phyloP scores from a whole-genome alignment of 2,888 invertebrate genomes.

The Cataglyphis livida region DNA sequence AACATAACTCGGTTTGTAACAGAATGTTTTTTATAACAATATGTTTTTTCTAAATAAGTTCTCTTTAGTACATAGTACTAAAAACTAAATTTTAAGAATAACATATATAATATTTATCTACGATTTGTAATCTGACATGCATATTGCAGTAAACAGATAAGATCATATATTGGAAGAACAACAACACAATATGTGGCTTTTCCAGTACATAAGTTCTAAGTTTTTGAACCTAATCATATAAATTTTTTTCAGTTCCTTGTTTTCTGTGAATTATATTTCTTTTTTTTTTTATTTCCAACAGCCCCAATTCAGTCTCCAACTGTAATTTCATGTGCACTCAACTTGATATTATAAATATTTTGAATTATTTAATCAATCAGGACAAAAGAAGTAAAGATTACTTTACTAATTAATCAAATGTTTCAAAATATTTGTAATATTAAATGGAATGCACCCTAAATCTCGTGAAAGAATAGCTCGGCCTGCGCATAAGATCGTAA shows the following conservation, averaged over 20 bases:
- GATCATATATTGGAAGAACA: too few relatives aligned
- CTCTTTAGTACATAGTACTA: too few relatives aligned
- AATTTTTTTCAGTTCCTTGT: neutral
- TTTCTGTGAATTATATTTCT: neutral
- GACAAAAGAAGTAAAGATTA: neutral
- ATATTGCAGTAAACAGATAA: too few relatives aligned
- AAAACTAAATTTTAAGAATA: too few relatives aligned
- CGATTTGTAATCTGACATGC: too few relatives aligned
- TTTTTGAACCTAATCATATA: too few relatives aligned
- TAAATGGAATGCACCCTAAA: neutral
- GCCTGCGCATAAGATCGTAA: neutral
- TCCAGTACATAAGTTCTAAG: too few relatives aligned
- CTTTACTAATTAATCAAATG: neutral
- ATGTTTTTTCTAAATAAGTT: too few relatives aligned
- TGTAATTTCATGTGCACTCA: neutral
- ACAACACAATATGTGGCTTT: too few relatives aligned
- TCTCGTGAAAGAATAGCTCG: neutral
- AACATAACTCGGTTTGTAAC: too few relatives aligned
- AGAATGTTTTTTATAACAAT: too few relatives aligned
- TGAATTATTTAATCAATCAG: neutral
- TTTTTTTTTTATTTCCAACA: constrained; percentile 45
- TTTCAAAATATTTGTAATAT: neutral
- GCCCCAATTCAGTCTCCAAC: constrained; percentile 66
- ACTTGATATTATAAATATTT: constrained; percentile 5
- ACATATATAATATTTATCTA: too few relatives aligned